Evolutionary conservation across 2,888 invertebrate genomes (phyloP).

Genomic region (Tuta absoluta): DNA sequence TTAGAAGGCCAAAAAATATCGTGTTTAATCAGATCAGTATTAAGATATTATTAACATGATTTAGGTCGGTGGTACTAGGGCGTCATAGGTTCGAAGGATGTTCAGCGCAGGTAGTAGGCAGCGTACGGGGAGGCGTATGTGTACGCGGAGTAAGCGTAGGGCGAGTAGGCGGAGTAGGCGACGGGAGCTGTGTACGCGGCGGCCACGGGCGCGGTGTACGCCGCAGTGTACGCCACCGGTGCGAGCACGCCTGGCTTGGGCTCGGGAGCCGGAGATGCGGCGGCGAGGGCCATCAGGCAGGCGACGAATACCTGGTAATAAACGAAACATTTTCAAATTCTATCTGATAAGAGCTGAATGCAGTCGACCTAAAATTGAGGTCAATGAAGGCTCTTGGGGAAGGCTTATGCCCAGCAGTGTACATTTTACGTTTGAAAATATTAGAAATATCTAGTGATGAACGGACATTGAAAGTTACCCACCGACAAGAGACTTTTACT

Average conservation of each 20-base stretch:
- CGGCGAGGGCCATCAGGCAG: conserved; percentile 58
- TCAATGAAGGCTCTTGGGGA: too few relatives aligned
- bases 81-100: not conserved
- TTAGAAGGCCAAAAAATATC: not conserved
- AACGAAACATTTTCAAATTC: conserved; percentile 24
- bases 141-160: conserved; percentile 46
- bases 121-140: conserved; percentile 39
- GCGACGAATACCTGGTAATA: conserved; percentile 59
- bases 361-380: too few relatives aligned
- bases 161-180: conserved; percentile 27
- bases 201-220: conserved; percentile 2
- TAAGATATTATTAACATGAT: not conserved
- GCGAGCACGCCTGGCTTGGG: conserved; percentile 45
- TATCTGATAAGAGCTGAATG: too few relatives aligned
- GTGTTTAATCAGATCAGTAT: not conserved
- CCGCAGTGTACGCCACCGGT: conserved; percentile 33
- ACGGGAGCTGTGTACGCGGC: conserved; percentile 54
- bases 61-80: conserved; percentile 6
- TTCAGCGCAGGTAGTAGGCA: conserved; percentile 48
- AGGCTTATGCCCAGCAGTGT: too few relatives aligned
- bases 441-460: too few relatives aligned
- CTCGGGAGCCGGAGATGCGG: conserved; percentile 35
- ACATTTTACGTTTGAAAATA: too few relatives aligned
- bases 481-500: too few relatives aligned
- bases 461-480: too few relatives aligned